phyloP scores from a whole-genome alignment of 2,797 vertebrate species.

The Taenioides sp. region DNA sequence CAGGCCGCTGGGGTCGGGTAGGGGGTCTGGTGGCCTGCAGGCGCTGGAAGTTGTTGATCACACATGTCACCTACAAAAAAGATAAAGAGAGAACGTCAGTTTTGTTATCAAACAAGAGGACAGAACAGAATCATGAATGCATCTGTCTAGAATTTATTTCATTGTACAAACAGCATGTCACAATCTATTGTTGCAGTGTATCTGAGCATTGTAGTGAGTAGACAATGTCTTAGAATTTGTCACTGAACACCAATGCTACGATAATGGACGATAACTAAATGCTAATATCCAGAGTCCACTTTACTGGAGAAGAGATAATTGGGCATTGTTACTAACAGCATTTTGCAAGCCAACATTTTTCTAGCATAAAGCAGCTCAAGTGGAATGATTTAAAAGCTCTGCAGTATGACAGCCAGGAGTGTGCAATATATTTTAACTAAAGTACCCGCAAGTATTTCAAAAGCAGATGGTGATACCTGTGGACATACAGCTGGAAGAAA shows the following conservation, averaged over 20 bases:
- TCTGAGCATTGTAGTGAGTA: too few species aligned
- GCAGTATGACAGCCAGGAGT: background rate
- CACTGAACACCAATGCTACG: background rate
- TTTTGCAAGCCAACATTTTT: background rate
- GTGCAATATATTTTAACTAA: background rate
- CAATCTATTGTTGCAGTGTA: background rate
- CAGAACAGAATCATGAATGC: background rate
- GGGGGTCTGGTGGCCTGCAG: constrained; percentile 52
- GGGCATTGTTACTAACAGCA: background rate
- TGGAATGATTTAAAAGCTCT: background rate
- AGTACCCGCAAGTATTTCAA: background rate
- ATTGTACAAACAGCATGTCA: background rate
- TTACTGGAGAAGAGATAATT: background rate
- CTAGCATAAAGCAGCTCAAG: background rate
- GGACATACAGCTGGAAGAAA: background rate
- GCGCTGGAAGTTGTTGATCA: constrained; percentile 90
- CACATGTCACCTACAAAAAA: constrained; percentile 83
- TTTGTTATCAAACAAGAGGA: background rate
- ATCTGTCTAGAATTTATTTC: background rate
- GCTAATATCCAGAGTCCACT: background rate
- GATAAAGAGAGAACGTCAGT: background rate
- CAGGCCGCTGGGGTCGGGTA: constrained; percentile 66
- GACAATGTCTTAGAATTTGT: background rate
- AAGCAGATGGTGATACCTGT: constrained; percentile 8
- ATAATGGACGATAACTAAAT: background rate